Conservation (phyloP, 2,888 invertebrate species). For the Cephus pulcher region DNA sequence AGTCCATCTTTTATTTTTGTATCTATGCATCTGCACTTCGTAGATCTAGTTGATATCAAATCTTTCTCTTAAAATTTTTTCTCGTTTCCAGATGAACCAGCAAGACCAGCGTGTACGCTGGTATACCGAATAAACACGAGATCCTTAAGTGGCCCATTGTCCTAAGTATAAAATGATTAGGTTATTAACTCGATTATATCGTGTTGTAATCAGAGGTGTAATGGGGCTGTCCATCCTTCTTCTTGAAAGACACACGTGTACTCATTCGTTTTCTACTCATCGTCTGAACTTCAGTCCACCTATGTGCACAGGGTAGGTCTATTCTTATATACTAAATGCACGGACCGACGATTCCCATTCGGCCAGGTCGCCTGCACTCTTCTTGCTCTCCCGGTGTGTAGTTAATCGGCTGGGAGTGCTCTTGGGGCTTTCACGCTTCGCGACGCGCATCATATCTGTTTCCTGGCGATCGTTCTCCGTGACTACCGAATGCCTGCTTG, state of each 20-base stretch:
- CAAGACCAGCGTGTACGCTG: no score
- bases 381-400: conserved; percentile 4
- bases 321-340: neutral
- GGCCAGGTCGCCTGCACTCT: neutral
- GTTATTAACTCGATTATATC: conserved; percentile 41
- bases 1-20: no score
- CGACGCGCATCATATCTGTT: conserved; percentile 65
- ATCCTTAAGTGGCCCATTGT: no score
- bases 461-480: conserved; percentile 56
- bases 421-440: conserved; percentile 61
- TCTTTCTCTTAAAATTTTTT: no score
- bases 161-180: conserved; percentile 26
- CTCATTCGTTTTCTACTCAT: no score
- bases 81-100: no score
- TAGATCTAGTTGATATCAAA: no score
- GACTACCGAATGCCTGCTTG: conserved; percentile 35
- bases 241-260: no score
- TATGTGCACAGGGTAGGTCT: neutral
- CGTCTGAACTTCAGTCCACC: no score
- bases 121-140: no score
- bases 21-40: no score
- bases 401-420: conserved; percentile 58
- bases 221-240: conserved; percentile 25
- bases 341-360: neutral
- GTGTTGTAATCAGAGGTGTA: conserved; percentile 28